Evolutionary conservation across 2,113 vertebrate species (phyloP).

Genomic region (Cyanoramphus novaezelandiae): DNA sequence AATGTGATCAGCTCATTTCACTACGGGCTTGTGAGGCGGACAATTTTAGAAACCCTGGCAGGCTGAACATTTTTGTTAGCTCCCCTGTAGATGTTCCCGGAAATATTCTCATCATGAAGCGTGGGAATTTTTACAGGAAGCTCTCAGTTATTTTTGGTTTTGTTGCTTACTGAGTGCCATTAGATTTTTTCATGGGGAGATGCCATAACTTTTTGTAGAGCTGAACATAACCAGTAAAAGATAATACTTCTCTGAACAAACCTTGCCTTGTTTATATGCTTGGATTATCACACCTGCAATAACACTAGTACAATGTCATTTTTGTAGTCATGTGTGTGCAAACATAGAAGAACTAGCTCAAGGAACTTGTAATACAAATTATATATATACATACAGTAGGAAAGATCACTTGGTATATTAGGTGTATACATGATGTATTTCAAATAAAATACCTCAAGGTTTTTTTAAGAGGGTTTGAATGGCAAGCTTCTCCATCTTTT

Average conservation of each 20-base stretch:
- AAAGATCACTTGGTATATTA: not conserved
- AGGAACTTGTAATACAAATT: not conserved
- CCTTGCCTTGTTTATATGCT: conserved; percentile 24
- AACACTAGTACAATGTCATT: conserved; percentile 25
- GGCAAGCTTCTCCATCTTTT: not conserved
- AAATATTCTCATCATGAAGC: conserved; percentile 53
- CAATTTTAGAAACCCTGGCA: conserved; percentile 62
- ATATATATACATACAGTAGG: not conserved
- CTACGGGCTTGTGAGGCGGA: conserved; percentile 19
- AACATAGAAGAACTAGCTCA: not conserved
- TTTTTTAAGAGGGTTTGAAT: not conserved
- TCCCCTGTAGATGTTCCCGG: conserved; percentile 63
- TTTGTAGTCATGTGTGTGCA: not conserved
- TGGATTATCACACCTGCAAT: conserved; percentile 48
- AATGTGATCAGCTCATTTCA: conserved; percentile 57
- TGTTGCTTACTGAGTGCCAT: conserved; percentile 28
- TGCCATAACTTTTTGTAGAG: conserved; percentile 31
- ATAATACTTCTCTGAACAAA: conserved; percentile 40
- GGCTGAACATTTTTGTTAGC: conserved; percentile 57
- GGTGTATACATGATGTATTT: not conserved
- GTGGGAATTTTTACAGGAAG: conserved; percentile 65
- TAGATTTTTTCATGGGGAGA: conserved; percentile 45
- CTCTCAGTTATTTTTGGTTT: conserved; percentile 57
- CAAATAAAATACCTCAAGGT: not conserved
- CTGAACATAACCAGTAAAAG: not conserved